These are phyloP conservation scores for Macropis europaea DNA, from an alignment of 2,888 invertebrate species.

Conservation along the genomic window DNA sequence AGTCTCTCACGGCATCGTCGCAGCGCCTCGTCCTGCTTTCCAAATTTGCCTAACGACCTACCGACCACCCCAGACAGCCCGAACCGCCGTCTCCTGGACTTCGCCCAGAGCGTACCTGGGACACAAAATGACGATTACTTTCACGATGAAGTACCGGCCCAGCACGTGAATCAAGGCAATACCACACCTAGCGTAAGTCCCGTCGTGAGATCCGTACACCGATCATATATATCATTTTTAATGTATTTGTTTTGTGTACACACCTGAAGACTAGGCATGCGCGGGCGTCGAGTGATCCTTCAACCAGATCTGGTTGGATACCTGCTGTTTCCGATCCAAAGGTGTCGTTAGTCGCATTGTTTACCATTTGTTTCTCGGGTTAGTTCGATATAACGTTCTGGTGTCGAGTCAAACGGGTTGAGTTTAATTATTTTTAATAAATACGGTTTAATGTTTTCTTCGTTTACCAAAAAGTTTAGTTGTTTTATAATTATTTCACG, in stretches of 20 bases:
- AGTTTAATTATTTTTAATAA: too few species aligned
- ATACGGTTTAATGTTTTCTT: too few species aligned
- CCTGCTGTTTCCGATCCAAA: background rate
- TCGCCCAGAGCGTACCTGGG: slow-evolving; percentile 76
- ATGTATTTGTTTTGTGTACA: slow-evolving; percentile 7
- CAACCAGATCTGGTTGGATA: slow-evolving; percentile 4
- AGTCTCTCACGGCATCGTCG: slow-evolving; percentile 80
- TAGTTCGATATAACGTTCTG: too few species aligned
- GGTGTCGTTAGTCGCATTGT: background rate
- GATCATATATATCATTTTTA: slow-evolving; percentile 5
- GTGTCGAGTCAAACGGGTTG: too few species aligned
- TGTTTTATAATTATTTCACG: too few species aligned
- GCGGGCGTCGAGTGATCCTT: slow-evolving; percentile 5
- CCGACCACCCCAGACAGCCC: slow-evolving; percentile 78
- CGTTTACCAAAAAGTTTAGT: too few species aligned
- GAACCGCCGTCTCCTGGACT: slow-evolving; percentile 76
- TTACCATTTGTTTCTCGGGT: background rate
- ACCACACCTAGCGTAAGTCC: slow-evolving; percentile 78
- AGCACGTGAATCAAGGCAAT: slow-evolving; percentile 75
- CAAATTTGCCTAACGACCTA: slow-evolving; percentile 75
- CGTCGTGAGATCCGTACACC: background rate
- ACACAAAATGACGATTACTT: slow-evolving; percentile 76
- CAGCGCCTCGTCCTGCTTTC: slow-evolving; percentile 81
- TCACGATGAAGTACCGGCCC: slow-evolving; percentile 74
- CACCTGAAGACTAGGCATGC: slow-evolving; percentile 29